These are phyloP conservation scores for Cheumatopsyche charites DNA, from an alignment of 1,140 invertebrate genomes.

Conservation along the genomic window DNA sequence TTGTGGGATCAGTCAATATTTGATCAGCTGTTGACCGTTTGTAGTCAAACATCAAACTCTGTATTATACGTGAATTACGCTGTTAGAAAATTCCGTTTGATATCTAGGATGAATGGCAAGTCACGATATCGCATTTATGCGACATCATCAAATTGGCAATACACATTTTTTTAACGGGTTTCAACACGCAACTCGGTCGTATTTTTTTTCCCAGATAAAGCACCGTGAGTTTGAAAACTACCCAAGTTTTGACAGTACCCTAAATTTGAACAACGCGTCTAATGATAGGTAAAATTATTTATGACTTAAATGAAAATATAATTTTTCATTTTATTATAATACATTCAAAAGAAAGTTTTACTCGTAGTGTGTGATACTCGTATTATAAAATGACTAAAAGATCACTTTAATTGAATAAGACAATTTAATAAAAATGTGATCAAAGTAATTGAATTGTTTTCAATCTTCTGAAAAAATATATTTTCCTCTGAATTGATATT, in stretches of 20 bases:
- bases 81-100: neutral
- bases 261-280: too few relatives aligned
- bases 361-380: too few relatives aligned
- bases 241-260: too few relatives aligned
- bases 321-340: too few relatives aligned
- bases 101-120: neutral
- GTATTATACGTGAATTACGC: neutral
- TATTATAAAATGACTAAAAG: too few relatives aligned
- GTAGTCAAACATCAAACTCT: neutral
- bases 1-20: neutral
- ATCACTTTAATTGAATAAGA: too few relatives aligned
- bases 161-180: neutral
- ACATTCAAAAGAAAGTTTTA: too few relatives aligned
- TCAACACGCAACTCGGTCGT: neutral
- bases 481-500: constrained; percentile 6
- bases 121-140: constrained; percentile 5
- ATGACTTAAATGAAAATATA: neutral
- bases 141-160: constrained; percentile 1
- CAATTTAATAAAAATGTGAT: too few relatives aligned
- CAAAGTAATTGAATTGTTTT: too few relatives aligned
- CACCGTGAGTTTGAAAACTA: too few relatives aligned
- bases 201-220: neutral
- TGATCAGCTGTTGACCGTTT: neutral
- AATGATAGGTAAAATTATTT: too few relatives aligned
- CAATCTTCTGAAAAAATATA: too few relatives aligned